These are phyloP conservation scores for Caenorhabditis angaria DNA, from an alignment of 2,888 invertebrate genomes.

Conservation along the genomic window DNA sequence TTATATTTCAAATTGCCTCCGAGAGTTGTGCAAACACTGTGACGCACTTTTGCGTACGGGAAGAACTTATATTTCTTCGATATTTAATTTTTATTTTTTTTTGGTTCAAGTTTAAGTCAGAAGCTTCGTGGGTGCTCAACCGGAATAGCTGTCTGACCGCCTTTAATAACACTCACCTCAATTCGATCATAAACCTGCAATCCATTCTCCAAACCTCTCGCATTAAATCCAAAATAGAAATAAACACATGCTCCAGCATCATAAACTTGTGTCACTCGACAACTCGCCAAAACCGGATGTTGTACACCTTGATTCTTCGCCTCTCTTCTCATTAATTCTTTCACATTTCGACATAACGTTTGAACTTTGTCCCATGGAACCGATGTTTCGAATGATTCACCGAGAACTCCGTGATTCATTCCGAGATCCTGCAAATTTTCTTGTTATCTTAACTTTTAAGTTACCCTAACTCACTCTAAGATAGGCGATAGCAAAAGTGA, in stretches of 20 bases:
- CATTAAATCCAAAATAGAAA: constrained; percentile 88
- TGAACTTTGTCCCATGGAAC: constrained; percentile 82
- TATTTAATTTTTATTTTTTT: too few relatives aligned
- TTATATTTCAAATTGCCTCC: too few relatives aligned
- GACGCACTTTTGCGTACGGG: too few relatives aligned
- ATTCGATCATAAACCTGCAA: constrained; percentile 85
- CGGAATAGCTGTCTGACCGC: too few relatives aligned
- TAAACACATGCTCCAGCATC: constrained; percentile 97
- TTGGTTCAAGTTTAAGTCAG: too few relatives aligned
- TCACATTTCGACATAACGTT: constrained; percentile 87
- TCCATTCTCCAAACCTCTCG: constrained; percentile 78
- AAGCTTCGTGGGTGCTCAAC: too few relatives aligned
- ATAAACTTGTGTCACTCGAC: constrained; percentile 90
- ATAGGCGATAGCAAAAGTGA: constrained; percentile 98
- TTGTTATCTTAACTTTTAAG: background rate
- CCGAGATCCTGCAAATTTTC: constrained; percentile 82
- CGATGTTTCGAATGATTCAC: constrained; percentile 98
- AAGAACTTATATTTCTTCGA: too few relatives aligned
- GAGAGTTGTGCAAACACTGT: too few relatives aligned
- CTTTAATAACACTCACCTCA: constrained; percentile 77
- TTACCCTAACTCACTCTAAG: constrained; percentile 80
- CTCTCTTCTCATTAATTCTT: constrained; percentile 80
- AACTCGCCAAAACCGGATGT: constrained; percentile 75
- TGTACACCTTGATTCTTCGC: constrained; percentile 74
- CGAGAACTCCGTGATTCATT: constrained; percentile 85